Percentiles rank a stretch among this genome's conserved stretches.
Conservation (phyloP, 2,888 invertebrate species). For the Epistrophe grossulariae region DNA sequence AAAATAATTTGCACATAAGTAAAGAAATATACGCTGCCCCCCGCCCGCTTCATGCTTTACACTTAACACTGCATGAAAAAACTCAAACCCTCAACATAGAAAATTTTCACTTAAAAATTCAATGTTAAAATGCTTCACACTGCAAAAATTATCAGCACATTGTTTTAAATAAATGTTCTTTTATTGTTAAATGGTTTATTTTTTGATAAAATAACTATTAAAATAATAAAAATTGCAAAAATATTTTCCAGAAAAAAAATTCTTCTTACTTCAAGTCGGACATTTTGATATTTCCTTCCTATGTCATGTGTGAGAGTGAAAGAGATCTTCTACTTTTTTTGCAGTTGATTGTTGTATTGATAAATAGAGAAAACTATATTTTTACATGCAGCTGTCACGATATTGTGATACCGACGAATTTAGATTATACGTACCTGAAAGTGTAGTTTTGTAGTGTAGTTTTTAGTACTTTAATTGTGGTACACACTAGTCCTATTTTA, state of each 20-base stretch:
- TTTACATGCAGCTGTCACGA: conserved; percentile 31
- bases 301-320: conserved; percentile 21
- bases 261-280: conserved; percentile 82
- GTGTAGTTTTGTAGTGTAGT: neutral
- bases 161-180: neutral
- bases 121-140: neutral
- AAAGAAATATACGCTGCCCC: conserved; percentile 27
- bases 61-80: conserved; percentile 17
- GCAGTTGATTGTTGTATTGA: neutral
- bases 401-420: conserved; percentile 21
- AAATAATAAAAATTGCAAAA: conserved; percentile 38
- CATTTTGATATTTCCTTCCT: conserved; percentile 79
- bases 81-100: conserved; percentile 59
- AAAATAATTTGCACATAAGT: conserved; percentile 9
- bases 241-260: conserved; percentile 72
- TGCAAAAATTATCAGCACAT: neutral
- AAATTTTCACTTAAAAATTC: conserved; percentile 47
- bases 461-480: neutral
- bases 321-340: conserved; percentile 9
- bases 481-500: too few species aligned
- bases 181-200: neutral
- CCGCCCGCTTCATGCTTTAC: conserved; percentile 47
- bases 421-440: neutral
- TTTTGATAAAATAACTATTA: conserved; percentile 5
- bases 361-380: conserved; percentile 2